Percentiles rank a stretch among this genome's conserved stretches.
Evolutionary conservation across 2,797 vertebrate genomes (phyloP).

Genomic region (Ispidina lecontei): DNA sequence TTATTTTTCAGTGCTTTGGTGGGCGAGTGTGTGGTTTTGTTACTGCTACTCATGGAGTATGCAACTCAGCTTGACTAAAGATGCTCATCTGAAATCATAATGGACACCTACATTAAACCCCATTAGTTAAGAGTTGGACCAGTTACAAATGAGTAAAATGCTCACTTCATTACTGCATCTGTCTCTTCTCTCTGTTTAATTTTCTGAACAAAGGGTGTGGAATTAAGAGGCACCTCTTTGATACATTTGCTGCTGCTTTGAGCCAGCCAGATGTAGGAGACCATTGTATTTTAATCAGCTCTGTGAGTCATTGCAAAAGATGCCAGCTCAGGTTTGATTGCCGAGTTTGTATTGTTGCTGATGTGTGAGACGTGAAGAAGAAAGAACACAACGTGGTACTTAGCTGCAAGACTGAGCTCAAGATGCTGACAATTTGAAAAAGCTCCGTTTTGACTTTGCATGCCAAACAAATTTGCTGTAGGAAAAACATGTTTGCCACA

Average conservation of each 20-base stretch:
- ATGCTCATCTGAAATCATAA: not conserved
- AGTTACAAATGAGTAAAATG: not conserved
- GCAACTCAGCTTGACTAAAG: not conserved
- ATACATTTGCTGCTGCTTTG: not conserved
- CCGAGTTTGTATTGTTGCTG: not conserved
- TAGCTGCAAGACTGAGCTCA: slow-evolving; percentile 29
- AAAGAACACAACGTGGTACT: not conserved
- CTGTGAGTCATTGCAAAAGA: slow-evolving; percentile 21
- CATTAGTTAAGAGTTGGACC: slow-evolving; percentile 32
- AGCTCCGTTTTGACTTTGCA: not conserved
- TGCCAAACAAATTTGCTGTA: not conserved
- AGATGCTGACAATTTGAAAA: slow-evolving; percentile 51
- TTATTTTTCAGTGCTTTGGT: not conserved
- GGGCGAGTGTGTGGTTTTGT: rapidly evolving
- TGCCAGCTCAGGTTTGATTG: slow-evolving; percentile 40
- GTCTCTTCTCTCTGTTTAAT: not conserved
- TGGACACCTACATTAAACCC: not conserved
- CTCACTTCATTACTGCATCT: not conserved
- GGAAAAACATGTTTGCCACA: not conserved
- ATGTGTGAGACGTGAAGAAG: not conserved
- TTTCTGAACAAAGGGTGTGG: slow-evolving; percentile 32
- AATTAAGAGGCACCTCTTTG: slow-evolving; percentile 3
- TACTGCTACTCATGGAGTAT: not conserved
- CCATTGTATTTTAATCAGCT: slow-evolving; percentile 18
- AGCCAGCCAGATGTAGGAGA: slow-evolving; percentile 18